These are phyloP conservation scores for Cryptotermes secundus DNA, from an alignment of 1,140 invertebrate species.

Conservation along the genomic window DNA sequence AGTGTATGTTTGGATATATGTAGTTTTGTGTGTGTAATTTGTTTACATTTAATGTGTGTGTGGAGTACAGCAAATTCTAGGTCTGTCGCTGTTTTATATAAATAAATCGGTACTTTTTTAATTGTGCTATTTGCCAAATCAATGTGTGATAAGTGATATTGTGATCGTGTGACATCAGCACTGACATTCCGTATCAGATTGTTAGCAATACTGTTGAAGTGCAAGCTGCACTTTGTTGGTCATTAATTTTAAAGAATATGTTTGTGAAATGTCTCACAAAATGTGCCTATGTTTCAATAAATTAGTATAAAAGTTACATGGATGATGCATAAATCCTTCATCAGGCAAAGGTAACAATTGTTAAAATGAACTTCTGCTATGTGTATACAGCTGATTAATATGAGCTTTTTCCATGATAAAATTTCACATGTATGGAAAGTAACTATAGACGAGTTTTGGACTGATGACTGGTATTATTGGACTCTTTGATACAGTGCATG, in stretches of 20 bases:
- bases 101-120: background rate
- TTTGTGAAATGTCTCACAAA: constrained; percentile 8
- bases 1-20: background rate
- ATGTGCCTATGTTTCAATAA: constrained; percentile 16
- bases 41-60: background rate
- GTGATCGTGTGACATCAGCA: constrained; percentile 8
- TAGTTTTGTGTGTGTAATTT: constrained; percentile 5
- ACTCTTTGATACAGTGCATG: no score
- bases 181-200: constrained; percentile 12
- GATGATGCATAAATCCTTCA: no score
- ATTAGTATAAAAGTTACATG: background rate
- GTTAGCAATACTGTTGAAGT: constrained; percentile 14
- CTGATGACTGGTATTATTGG: no score
- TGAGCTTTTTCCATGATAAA: no score
- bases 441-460: no score
- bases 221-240: constrained; percentile 4
- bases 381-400: no score
- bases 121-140: constrained; percentile 9
- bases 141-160: constrained; percentile 14
- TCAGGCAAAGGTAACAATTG: no score
- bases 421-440: no score
- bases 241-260: background rate
- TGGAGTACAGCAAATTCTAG: background rate
- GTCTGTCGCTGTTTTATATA: background rate
- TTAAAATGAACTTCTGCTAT: no score